Evolutionary conservation across 1,140 invertebrate species (phyloP).

Genomic region (Teleopsis dalmanni): DNA sequence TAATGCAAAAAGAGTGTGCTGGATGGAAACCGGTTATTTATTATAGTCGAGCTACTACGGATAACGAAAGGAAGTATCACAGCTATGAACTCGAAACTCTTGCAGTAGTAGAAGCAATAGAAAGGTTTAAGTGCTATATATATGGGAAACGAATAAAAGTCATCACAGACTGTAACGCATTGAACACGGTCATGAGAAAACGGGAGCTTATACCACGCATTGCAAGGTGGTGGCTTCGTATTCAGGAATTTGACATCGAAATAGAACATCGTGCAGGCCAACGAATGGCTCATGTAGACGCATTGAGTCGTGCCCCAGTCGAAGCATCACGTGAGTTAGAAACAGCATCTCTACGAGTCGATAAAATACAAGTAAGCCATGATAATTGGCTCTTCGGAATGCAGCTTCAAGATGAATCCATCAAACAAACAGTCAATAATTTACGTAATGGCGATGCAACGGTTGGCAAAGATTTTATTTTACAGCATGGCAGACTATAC

Average conservation of each 20-base stretch:
- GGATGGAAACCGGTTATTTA: slow-evolving; percentile 25
- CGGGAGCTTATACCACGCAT: slow-evolving; percentile 6
- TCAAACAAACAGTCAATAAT: not conserved
- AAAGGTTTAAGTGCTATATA: slow-evolving; percentile 25
- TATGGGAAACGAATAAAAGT: slow-evolving; percentile 16
- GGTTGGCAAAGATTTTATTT: not conserved
- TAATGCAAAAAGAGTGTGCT: slow-evolving; percentile 4
- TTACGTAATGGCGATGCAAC: not conserved
- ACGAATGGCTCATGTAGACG: no score
- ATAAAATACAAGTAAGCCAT: not conserved
- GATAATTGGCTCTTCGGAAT: not conserved
- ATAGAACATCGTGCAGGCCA: no score
- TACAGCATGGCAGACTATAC: not conserved
- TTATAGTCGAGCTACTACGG: slow-evolving; percentile 24
- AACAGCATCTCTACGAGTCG: not conserved
- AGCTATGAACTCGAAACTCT: slow-evolving; percentile 27
- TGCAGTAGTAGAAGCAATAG: slow-evolving; percentile 19
- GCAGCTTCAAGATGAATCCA: not conserved
- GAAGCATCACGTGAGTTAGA: not conserved
- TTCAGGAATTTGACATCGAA: no score
- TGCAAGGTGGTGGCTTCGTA: slow-evolving; percentile 25
- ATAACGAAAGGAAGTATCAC: slow-evolving; percentile 22
- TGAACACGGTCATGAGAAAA: slow-evolving; percentile 1
- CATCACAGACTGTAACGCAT: slow-evolving; percentile 21
- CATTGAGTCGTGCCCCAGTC: slow-evolving; percentile 18